Base-by-base conservation (phyloP, 2,113 vertebrate species). In the Apteryx mantelli region DNA sequence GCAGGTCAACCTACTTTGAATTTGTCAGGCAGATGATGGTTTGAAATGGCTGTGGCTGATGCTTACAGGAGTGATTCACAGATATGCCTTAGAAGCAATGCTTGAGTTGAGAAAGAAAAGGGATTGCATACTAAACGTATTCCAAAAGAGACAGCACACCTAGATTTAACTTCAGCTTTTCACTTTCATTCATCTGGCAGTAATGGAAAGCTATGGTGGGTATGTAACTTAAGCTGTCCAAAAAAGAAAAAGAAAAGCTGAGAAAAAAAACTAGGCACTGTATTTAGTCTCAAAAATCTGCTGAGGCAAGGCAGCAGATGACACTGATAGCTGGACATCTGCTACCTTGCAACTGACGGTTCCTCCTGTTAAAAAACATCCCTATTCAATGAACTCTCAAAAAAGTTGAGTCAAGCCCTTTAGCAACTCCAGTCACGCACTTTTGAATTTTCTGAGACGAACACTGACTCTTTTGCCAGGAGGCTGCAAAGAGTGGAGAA, bases 91-190 rank as follows among this genome's bases (percentile, higher is more conserved):
- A 91, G 84, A 89, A 95, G 66, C 44, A 82, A 8, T 19, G 75
- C 36, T 78, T 93, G 78, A 93, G 85, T 70, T 89, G 63, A 91
- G 81, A 77, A 94, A 92, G 94, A 89, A 97, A 92, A 95, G 25
- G 32, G 28, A 68, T 53, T 82, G 34, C 61, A 56, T 28, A 69
- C 53, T 89, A 89, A 91, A 92, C 4, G 2, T 88, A 70, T 95
- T 88, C 53, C 22, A 76, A 89, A 95, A 80, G 71, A 92, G 58
- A 91, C 6, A 88, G 75, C 40, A 92, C 55, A 63, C 55, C 15
- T 91, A 89, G 82, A 95, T 95, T 97, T 95, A 97, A 85, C 78
- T 94, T 94, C 19, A 73, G 80, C 40, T 89, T 93, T 92, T 95
- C 74, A 89, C 91, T 91, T 95, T 80, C 63, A 91, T 89, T 95